Percentiles rank a stretch among this genome's conserved stretches.
Conservation (phyloP, 23 tunicate genomes). For the Trididemnum nubilum region DNA sequence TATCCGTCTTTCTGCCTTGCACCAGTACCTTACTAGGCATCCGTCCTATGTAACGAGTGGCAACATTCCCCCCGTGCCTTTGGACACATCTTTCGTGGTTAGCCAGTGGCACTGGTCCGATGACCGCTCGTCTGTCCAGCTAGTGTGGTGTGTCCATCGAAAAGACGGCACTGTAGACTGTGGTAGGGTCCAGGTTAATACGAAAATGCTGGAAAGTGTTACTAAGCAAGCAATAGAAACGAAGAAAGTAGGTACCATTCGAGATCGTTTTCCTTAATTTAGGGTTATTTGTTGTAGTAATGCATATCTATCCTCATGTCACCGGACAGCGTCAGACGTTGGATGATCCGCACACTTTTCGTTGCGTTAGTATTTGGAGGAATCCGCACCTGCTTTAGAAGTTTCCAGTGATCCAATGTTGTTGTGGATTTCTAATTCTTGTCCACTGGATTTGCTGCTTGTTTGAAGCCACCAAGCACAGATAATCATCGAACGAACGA, state of each 20-base stretch:
- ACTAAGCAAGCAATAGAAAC: slow-evolving; percentile 25
- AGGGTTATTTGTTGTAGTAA: no score
- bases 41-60: slow-evolving; percentile 50
- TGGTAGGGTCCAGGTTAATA: slow-evolving; percentile 9
- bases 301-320: no score
- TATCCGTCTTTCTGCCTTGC: slow-evolving; percentile 46
- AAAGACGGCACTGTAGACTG: slow-evolving; percentile 48
- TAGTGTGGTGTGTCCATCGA: slow-evolving; percentile 43
- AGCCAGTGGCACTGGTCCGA: slow-evolving; percentile 64
- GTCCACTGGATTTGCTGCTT: no score
- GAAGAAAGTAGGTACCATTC: slow-evolving; percentile 52
- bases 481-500: no score
- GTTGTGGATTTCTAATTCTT: no score
- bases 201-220: slow-evolving; percentile 22
- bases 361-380: no score
- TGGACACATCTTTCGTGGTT: slow-evolving; percentile 36
- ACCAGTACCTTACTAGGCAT: slow-evolving; percentile 55
- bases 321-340: no score
- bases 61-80: slow-evolving; percentile 37
- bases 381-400: no score
- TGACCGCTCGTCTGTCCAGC: slow-evolving; percentile 24
- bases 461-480: no score
- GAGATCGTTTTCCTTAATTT: no score
- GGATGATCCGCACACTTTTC: no score
- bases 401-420: no score